A percentile compares a stretch with the other conserved stretches of the same genome.
phyloP scores from a whole-genome alignment of 92 coral and sea anemone genomes.

The Palythoa grandiflora region DNA sequence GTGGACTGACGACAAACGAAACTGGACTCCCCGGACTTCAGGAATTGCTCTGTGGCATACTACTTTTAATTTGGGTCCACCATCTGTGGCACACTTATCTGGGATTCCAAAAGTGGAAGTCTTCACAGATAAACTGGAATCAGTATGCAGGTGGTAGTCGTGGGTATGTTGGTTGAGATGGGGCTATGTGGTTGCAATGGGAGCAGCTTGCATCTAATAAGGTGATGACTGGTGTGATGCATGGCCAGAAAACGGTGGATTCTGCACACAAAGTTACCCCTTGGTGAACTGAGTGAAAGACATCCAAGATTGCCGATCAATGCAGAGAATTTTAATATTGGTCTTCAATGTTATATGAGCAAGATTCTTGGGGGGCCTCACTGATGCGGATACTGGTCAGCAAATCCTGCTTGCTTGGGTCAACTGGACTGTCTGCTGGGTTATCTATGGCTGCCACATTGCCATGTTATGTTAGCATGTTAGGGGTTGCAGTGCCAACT shows the following conservation, averaged over 20 bases:
- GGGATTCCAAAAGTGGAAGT: constrained; percentile 41
- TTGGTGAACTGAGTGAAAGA: constrained; percentile 66
- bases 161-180: constrained; percentile 55
- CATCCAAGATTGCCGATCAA: not conserved
- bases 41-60: constrained; percentile 42
- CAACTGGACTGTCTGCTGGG: too few species aligned
- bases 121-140: not conserved
- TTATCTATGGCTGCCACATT: too few species aligned
- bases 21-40: constrained; percentile 80
- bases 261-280: constrained; percentile 69
- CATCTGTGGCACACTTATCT: constrained; percentile 39
- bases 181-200: constrained; percentile 75
- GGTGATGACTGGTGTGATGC: constrained; percentile 52
- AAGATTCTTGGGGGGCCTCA: not conserved
- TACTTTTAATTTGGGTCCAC: constrained; percentile 43
- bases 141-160: not conserved
- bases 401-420: too few species aligned
- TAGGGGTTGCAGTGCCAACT: too few species aligned
- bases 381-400: too few species aligned
- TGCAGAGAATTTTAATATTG: too few species aligned
- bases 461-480: too few species aligned
- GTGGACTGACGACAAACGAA: constrained; percentile 61
- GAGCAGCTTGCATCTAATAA: constrained; percentile 45
- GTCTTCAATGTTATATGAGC: too few species aligned
- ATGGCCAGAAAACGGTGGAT: constrained; percentile 68